These are phyloP conservation scores for Poecilia wingei DNA, from an alignment of 2,797 vertebrate genomes.

Conservation along the genomic window DNA sequence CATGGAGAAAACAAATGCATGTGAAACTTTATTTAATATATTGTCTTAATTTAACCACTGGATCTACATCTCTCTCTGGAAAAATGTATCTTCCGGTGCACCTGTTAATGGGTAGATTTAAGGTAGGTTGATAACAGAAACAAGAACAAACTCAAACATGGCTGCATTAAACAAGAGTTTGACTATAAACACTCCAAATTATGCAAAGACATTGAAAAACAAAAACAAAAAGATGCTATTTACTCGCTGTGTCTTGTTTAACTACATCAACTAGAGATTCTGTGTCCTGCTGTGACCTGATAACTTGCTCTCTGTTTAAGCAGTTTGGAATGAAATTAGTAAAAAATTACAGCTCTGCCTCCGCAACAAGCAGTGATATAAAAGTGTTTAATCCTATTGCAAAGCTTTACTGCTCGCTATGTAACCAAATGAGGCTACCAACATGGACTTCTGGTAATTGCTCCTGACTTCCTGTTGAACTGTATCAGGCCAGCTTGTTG, in stretches of 20 bases:
- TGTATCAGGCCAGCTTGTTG: not conserved
- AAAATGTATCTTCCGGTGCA: not conserved
- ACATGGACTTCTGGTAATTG: not conserved
- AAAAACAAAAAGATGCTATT: not conserved
- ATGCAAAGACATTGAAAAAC: not conserved
- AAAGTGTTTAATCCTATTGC: not conserved
- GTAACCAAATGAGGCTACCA: not conserved
- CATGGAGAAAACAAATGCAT: not conserved
- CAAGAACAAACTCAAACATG: not conserved
- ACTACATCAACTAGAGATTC: not conserved
- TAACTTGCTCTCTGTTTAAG: not conserved
- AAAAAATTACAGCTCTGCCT: not conserved
- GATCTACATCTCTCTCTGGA: not conserved
- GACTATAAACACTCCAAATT: not conserved
- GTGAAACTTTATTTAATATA: not conserved
- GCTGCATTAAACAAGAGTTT: not conserved
- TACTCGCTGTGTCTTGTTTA: not conserved
- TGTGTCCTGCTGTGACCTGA: not conserved
- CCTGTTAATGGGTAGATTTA: not conserved
- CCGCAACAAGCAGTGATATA: not conserved
- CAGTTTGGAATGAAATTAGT: not conserved
- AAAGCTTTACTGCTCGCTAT: not conserved
- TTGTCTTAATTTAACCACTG: not conserved
- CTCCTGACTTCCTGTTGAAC: not conserved
- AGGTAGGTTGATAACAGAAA: not conserved